phyloP scores from a whole-genome alignment of 1,140 invertebrate genomes.

The Bacillus rossius region DNA sequence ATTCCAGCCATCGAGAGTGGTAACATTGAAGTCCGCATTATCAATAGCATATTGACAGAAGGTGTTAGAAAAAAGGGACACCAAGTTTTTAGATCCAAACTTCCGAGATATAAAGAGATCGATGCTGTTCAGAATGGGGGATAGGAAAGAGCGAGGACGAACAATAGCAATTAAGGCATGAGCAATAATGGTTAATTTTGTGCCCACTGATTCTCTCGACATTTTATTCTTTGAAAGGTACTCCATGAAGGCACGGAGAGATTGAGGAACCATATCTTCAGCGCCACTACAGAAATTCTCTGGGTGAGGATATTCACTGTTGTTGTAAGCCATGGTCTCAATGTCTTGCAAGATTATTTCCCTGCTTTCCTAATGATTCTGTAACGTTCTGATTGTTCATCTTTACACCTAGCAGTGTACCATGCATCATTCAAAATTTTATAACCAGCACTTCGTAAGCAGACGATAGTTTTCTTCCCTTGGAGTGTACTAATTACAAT shows the following conservation, averaged over 20 bases:
- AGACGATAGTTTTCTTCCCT: neutral
- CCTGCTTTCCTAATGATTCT: neutral
- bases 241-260: neutral
- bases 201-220: neutral
- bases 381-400: neutral
- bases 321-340: neutral
- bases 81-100: conserved; percentile 23
- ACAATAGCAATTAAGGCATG: conserved; percentile 34
- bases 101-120: conserved; percentile 23
- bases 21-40: conserved; percentile 29
- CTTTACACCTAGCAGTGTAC: neutral
- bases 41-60: conserved; percentile 31
- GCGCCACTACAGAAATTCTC: neutral
- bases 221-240: neutral
- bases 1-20: conserved; percentile 27
- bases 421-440: neutral
- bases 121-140: conserved; percentile 23
- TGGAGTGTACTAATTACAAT: neutral
- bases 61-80: conserved; percentile 21
- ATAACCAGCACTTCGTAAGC: neutral
- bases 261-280: neutral
- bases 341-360: neutral
- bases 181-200: conserved; percentile 22
- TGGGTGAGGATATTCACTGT: neutral
- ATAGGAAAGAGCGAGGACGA: conserved; percentile 36